Conservation (phyloP, 2,888 invertebrate species). For the Eudasyphora cyanicolor region DNA sequence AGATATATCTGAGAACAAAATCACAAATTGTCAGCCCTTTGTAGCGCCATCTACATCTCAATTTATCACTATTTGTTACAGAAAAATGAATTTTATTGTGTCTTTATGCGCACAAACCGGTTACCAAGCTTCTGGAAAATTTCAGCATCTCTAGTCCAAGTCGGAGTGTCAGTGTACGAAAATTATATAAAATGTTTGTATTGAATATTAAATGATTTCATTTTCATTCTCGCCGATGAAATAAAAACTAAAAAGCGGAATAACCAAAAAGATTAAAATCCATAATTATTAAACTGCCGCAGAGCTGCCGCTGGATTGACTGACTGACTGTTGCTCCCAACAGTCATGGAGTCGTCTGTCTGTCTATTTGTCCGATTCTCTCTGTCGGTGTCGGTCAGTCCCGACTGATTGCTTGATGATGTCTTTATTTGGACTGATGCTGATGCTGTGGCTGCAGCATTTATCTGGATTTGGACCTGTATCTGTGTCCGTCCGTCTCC, state of each 20-base stretch:
- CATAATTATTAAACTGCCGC: slow-evolving; percentile 61
- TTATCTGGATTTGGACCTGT: background rate
- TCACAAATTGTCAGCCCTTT: too few relatives aligned
- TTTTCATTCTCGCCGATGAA: slow-evolving; percentile 55
- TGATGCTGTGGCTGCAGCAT: slow-evolving; percentile 3
- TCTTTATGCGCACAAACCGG: too few relatives aligned
- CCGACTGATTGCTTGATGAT: slow-evolving; percentile 48
- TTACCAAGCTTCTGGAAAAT: background rate
- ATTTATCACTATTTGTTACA: too few relatives aligned
- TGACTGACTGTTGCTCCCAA: background rate
- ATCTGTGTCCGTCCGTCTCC: slow-evolving; percentile 22
- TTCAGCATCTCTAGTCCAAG: background rate
- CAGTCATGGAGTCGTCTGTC: background rate
- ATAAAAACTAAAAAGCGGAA: slow-evolving; percentile 47
- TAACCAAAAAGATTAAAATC: slow-evolving; percentile 59
- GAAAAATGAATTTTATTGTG: too few relatives aligned
- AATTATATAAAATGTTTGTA: slow-evolving; percentile 60
- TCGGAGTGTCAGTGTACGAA: background rate
- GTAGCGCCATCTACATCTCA: too few relatives aligned
- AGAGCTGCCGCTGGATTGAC: background rate
- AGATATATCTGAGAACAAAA: too few relatives aligned
- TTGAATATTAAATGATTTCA: slow-evolving; percentile 65
- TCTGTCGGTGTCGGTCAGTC: too few relatives aligned
- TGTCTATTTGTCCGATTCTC: too few relatives aligned
- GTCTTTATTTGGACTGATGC: slow-evolving; percentile 60